Percentiles rank a stretch among this genome's conserved stretches.
Evolutionary conservation across 2,797 vertebrate genomes (phyloP).

Genomic region (Moxostoma hubbsi): DNA sequence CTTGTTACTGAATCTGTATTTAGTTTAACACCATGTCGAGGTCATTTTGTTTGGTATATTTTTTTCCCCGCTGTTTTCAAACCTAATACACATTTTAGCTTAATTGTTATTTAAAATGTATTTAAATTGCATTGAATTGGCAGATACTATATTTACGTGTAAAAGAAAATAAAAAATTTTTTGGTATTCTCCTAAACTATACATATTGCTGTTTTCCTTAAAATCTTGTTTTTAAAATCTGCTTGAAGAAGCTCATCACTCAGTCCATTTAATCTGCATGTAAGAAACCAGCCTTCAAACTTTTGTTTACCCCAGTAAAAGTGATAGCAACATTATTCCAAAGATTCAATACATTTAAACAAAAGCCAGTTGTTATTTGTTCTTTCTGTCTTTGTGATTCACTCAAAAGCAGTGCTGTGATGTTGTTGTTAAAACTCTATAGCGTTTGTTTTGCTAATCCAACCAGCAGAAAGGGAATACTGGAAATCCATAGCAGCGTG

Average conservation of each 20-base stretch:
- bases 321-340: background rate
- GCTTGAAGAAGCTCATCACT: background rate
- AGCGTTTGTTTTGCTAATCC: conserved; percentile 46
- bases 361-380: conserved; percentile 32
- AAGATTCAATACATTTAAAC: background rate
- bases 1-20: no score
- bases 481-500: conserved; percentile 64
- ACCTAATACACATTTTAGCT: no score
- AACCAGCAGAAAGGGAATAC: conserved; percentile 61
- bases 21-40: no score
- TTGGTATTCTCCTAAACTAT: background rate
- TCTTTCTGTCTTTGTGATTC: conserved; percentile 47
- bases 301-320: background rate
- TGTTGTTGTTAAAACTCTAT: conserved; percentile 56
- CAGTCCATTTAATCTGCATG: background rate
- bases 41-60: no score
- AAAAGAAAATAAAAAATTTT: background rate
- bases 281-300: background rate
- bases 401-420: conserved; percentile 52
- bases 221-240: background rate
- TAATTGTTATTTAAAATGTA: no score
- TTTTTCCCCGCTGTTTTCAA: no score
- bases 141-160: no score
- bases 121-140: no score
- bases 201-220: background rate